Evolutionary conservation across 1,140 invertebrate genomes (phyloP), one percentile per base, ranked within the genome.

Genomic region (Danaus plexippus): DNA sequence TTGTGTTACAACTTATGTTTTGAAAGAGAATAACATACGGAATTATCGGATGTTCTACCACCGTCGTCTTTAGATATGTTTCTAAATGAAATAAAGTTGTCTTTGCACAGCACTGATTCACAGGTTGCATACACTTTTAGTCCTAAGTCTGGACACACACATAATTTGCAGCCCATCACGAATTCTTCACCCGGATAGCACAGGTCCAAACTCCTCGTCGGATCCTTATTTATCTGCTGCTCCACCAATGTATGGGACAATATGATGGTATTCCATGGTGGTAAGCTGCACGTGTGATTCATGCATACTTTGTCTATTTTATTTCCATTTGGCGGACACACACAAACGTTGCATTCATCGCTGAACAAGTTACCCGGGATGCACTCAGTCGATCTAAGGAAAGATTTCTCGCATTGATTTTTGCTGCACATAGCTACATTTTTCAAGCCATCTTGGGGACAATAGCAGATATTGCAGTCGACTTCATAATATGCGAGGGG

Each of bases 271-370:
- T 76, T 73, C 80, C 73, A 82, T 1, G 71, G 57, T 9, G 66
- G 58, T 5, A 59, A 10, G 15, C 73, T 71, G 44, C 83, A 86
- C 4, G 54, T 74, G 42, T 73, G 66, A 3, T 76, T 74, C 0
- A 85, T 87, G 57, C 88, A 89, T 1, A 73, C 76, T 56, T 67
- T 80, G n/a, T 84, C 82, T 15, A 53, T 50, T 59, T 75, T 85
- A 41, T 84, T 68, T 0, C 88, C 87, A 58, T 88, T 85, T 13
- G 74, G 71, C 13, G 85, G 79, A 59, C 88, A 89, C 0, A 83
- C 75, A 50, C 88, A 89, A 6, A 80, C 69, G 58, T 89, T 88
- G 50, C 88, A 89, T 10, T 79, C 81, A 7, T 82, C 75, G 46
- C 74, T 80, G 54, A 88, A 88, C 0, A 83, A 62, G 13, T 82